Conservation (phyloP, 2,113 vertebrate genomes). For the Hippolais icterina region DNA sequence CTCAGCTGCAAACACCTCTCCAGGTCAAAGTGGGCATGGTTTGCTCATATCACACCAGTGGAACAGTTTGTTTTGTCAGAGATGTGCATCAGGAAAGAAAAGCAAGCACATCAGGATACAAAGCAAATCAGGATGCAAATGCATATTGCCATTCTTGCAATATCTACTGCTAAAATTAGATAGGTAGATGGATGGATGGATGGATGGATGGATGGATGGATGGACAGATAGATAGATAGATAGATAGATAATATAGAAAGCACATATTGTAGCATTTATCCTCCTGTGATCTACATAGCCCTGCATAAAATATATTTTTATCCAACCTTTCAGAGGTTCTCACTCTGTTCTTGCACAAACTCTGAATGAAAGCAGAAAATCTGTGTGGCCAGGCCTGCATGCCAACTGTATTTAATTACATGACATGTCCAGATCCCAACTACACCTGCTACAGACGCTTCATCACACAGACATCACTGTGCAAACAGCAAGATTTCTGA, state of each 20-base stretch:
- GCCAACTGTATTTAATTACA: neutral
- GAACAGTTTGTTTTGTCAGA: neutral
- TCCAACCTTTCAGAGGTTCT: neutral
- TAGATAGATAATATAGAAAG: neutral
- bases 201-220: neutral
- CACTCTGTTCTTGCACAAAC: neutral
- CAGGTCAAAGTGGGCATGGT: rapidly evolving
- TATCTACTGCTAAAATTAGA: neutral
- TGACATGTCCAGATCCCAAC: neutral
- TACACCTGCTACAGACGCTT: neutral
- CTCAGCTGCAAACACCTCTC: neutral
- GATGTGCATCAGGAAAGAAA: neutral
- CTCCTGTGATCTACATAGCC: neutral
- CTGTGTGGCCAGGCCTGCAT: neutral
- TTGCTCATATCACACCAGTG: rapidly evolving
- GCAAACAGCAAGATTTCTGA: neutral
- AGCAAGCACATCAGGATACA: neutral
- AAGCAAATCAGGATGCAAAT: neutral
- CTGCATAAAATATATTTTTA: neutral
- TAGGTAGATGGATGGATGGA: neutral
- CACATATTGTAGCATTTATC: neutral
- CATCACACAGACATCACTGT: neutral
- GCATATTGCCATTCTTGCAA: neutral
- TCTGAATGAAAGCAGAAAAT: neutral
- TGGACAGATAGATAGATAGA: neutral